phyloP scores from a whole-genome alignment of 1,140 invertebrate species.

The Zaprionus camerounensis region DNA sequence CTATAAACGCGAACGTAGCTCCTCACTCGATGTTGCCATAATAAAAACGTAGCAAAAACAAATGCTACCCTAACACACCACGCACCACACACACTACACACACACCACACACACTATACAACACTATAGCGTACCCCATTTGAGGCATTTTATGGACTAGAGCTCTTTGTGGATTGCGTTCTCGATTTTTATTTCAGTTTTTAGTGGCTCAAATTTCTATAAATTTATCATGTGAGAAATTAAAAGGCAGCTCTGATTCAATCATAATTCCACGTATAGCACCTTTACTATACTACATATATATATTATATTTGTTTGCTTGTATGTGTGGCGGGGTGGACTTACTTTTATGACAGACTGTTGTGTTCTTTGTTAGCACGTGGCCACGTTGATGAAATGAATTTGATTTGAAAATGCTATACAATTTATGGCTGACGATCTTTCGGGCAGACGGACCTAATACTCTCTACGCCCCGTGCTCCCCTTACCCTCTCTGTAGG shows the following conservation, averaged over 20 bases:
- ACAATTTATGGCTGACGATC: conserved; percentile 71
- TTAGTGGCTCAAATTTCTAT: conserved; percentile 66
- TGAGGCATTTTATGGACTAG: conserved; percentile 56
- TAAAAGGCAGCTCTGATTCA: conserved; percentile 71
- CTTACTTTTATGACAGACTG: conserved; percentile 21
- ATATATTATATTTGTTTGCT: conserved; percentile 2
- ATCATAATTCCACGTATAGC: conserved; percentile 60
- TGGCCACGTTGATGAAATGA: conserved; percentile 64
- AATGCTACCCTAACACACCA: conserved; percentile 29
- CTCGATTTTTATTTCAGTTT: conserved; percentile 58
- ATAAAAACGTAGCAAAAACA: conserved; percentile 76
- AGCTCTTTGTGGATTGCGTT: conserved; percentile 55
- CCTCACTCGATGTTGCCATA: conserved; percentile 70
- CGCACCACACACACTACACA: conserved; percentile 17
- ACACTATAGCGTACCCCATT: conserved; percentile 5
- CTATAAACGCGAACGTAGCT: conserved; percentile 65
- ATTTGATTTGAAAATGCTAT: conserved; percentile 78
- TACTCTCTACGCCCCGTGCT: not conserved
- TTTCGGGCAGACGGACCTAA: conserved; percentile 13
- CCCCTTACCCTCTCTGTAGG: not conserved
- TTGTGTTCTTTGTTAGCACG: conserved; percentile 66
- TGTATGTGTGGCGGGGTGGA: conserved; percentile 5
- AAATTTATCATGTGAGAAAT: conserved; percentile 73
- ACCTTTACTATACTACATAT: not conserved
- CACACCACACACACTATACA: not conserved